Percentiles rank a stretch among this genome's conserved stretches.
These are phyloP conservation scores for Eunapius fragilis DNA, from an alignment of 37 sponge, comb jelly and placozoan genomes.

Conservation along the genomic window DNA sequence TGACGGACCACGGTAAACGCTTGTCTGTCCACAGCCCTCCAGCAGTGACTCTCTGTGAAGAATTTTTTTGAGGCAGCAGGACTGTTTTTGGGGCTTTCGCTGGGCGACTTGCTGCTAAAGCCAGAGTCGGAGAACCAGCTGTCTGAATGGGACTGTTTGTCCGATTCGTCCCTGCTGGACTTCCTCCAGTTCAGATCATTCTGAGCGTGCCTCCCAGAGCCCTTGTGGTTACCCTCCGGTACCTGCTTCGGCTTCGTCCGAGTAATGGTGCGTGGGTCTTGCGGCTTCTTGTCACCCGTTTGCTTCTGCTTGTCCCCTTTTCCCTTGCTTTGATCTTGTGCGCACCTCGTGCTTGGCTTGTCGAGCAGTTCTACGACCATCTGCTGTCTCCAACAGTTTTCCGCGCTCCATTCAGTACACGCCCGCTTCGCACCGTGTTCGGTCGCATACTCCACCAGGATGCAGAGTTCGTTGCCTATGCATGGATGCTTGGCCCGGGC, in stretches of 20 bases:
- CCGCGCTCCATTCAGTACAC: conserved; percentile 18
- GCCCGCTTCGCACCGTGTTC: conserved; percentile 52
- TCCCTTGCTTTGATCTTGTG: background rate
- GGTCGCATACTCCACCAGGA: conserved; percentile 76
- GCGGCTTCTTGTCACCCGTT: background rate
- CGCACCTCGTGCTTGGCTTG: conserved; percentile 1
- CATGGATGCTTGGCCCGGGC: conserved; percentile 35
- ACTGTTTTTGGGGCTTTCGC: conserved; percentile 55
- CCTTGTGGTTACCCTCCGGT: background rate
- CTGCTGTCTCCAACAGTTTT: conserved; percentile 67
- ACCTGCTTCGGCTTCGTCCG: background rate
- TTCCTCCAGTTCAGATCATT: too few relatives aligned
- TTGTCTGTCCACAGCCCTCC: conserved; percentile 4
- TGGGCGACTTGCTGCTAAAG: conserved; percentile 21
- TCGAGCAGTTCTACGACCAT: conserved; percentile 47
- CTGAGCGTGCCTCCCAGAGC: background rate
- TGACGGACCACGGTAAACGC: conserved; percentile 53
- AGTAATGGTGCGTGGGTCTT: background rate
- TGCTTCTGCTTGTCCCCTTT: background rate
- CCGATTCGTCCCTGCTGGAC: too few relatives aligned
- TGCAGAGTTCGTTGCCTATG: conserved; percentile 67
- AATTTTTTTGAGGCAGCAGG: conserved; percentile 47
- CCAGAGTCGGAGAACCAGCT: conserved; percentile 57
- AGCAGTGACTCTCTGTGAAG: conserved; percentile 8
- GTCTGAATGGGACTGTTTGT: background rate